Evolutionary conservation across 2,113 vertebrate genomes (phyloP).

Genomic region (Dicerorhinus sumatrensis): DNA sequence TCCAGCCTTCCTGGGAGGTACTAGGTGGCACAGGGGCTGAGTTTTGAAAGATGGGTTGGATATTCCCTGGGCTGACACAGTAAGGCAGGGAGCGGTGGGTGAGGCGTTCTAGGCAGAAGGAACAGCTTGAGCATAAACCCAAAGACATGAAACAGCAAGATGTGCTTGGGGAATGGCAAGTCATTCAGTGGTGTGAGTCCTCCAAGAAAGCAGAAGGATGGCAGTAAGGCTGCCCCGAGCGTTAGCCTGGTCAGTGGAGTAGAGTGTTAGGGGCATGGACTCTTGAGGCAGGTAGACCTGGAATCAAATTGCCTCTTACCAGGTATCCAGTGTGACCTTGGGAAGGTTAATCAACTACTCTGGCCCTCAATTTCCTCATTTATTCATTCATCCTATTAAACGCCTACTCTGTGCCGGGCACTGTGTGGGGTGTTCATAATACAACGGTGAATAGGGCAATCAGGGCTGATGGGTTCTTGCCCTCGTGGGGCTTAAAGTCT

Average conservation of each 20-base stretch:
- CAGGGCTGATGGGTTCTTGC: neutral
- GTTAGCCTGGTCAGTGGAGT: neutral
- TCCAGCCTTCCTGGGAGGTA: neutral
- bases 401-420: neutral
- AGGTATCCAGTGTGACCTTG: neutral
- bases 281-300: neutral
- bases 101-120: neutral
- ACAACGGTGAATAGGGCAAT: neutral
- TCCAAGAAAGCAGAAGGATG: neutral
- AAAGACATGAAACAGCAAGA: neutral
- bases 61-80: neutral
- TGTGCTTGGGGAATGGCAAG: neutral
- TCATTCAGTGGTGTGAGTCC: neutral
- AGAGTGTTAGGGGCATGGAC: neutral
- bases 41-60: neutral
- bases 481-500: neutral
- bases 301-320: neutral
- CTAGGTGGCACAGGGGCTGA: neutral
- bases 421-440: neutral
- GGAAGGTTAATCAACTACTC: neutral
- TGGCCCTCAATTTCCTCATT: neutral
- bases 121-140: neutral
- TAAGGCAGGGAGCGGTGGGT: neutral
- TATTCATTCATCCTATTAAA: neutral
- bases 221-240: neutral